Evolutionary conservation across 35 echinoderm and acorn worm species (phyloP).

Genomic region (Chiridota heheva): DNA sequence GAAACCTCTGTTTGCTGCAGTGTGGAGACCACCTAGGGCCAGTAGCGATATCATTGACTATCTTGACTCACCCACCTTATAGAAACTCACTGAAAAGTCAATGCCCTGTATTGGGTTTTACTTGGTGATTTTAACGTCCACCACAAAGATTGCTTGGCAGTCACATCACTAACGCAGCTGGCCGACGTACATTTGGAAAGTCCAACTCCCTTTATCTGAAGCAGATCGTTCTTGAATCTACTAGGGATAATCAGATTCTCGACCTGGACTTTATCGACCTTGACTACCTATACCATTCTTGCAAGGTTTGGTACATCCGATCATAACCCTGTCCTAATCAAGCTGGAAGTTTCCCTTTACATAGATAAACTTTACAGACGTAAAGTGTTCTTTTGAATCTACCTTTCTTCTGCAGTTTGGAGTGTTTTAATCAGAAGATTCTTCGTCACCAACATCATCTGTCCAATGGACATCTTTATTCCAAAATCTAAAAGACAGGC

Average conservation of each 20-base stretch:
- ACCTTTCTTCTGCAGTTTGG: not conserved
- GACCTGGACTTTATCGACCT: conserved; percentile 64
- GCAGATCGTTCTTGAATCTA: conserved; percentile 61
- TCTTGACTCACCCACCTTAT: conserved; percentile 41
- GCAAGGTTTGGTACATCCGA: conserved; percentile 56
- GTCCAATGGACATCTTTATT: conserved; percentile 53
- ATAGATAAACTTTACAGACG: conserved; percentile 52
- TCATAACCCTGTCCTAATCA: conserved; percentile 45
- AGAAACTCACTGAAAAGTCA: conserved; percentile 27
- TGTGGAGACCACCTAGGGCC: conserved; percentile 62
- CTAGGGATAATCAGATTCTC: conserved; percentile 64
- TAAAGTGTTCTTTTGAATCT: conserved; percentile 12
- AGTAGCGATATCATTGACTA: conserved; percentile 64
- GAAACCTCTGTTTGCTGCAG: conserved; percentile 48
- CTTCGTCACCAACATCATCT: conserved; percentile 25
- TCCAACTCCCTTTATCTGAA: conserved; percentile 25
- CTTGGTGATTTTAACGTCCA: conserved; percentile 74
- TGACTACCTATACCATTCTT: not conserved
- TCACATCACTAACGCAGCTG: conserved; percentile 57
- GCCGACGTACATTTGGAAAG: conserved; percentile 42
- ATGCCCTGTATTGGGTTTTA: conserved; percentile 46
- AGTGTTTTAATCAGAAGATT: not conserved
- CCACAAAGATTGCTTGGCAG: conserved; percentile 68
- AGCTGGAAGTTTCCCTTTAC: not conserved
- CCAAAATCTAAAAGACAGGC: conserved; percentile 43